Evolutionary conservation across 2,797 vertebrate genomes (phyloP), one percentile per base, ranked within the genome.

Genomic region (Poecilia velifera): DNA sequence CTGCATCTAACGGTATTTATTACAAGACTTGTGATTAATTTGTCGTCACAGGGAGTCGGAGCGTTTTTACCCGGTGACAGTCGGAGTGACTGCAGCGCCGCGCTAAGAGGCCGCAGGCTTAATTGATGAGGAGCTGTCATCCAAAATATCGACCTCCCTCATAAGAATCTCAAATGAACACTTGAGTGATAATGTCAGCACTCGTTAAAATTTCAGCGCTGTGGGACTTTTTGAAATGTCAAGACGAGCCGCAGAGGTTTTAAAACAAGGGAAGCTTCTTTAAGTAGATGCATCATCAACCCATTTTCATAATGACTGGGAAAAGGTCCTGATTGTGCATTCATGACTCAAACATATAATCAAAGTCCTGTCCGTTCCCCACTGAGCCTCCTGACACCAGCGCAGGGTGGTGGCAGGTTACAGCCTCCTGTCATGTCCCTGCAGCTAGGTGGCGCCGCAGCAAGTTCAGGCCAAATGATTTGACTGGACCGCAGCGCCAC

Each of bases 101-200:
- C 55, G 9, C 62, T 46, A 57, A 79, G 71, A 80, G 87, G 84
- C 86, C 41, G 46, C 73, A 4, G 77, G 74, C 41, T 22, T 83
- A 85, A 92, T 88, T 90, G 91, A 93, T 90, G 88, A 90, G 88
- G 73, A n/a, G 76, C 84, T 41, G 84, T 87, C 87, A 82, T 83
- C 76, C 82, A 45, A 81, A 34, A 76, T 81, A 86, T 90, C 83
- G 86, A 90, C 86, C 77, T 55, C 74, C 83, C 86, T 85, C 90
- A 81, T 87, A 77, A 81, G 82, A 85, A 85, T 86, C 92, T 86
- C 74, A 84, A 87, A 92, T 85, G 86, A 93, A 87, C 89, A 84
- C 83, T 81, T 31, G 36, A 81, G 53, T 75, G 89, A 90, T 90
- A 91, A 93, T 88, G 88, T 86, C 90, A 80, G 75, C 77, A 22